Evolutionary conservation across 1,140 invertebrate species (phyloP), one percentile per base, ranked within the genome.

Genomic region (Scaptomyza pallida): DNA sequence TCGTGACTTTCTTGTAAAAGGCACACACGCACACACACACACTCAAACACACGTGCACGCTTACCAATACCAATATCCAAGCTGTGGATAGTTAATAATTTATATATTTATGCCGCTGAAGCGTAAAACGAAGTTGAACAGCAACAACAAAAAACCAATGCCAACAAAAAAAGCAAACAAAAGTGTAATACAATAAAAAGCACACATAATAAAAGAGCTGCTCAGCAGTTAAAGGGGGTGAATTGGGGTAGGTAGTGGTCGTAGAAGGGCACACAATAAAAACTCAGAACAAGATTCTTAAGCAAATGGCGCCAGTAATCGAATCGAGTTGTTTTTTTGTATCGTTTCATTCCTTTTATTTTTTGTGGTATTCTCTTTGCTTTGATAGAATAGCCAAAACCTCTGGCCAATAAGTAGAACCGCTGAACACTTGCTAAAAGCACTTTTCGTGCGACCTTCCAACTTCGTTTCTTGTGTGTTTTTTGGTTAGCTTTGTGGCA

Each of bases 71-170:
- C 67, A 64, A 65, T 65, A 72, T 33, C 45, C 45, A 47, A 72
- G 62, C 41, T 72, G 82, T 64, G 71, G 74, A 54, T 78, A 88
- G 81, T 86, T 88, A 86, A 86, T 86, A 86, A 86, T 86, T 86
- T 86, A 86, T 86, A 88, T 88, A 86, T 81, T 86, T 86, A 88
- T 86, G 77, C 81, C 77, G 74, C 70, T 86, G 81, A 86, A 88
- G 82, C 81, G 78, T 86, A 81, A 86, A 86, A 86, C 78, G 82
- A 88, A 86, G 82, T 88, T 86, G 81, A 78, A 9, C 8, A 30
- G 0, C 4, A 21, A 21, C 2, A 30, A 30, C 8, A 9, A 30
- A 88, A 83, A 86, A 86, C 82, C 81, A 88, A 88, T 75, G 78
- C 65, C 74, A 88, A 85, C 23, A 30, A 30, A 30, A 81, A 68